Evolutionary conservation across 2,888 invertebrate genomes (phyloP), one percentile per base, ranked within the genome.

Genomic region (Aphodius granarius): DNA sequence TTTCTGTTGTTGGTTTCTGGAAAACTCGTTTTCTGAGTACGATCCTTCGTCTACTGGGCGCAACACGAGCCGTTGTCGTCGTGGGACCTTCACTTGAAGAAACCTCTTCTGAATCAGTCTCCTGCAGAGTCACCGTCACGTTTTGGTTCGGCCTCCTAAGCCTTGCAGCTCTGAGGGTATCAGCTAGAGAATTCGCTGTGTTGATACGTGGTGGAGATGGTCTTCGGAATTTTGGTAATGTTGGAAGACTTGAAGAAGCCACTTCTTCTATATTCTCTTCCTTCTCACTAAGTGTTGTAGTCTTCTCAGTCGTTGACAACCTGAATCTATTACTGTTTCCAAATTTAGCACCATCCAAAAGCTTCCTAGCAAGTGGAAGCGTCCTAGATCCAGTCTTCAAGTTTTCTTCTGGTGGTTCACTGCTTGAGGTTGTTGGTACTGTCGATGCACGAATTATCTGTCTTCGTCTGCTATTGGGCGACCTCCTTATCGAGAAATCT

Each of bases 351-450:
- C 73, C 74, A 68, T 79, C 75, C 66, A 77, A 71, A 23, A 78
- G 74, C 75, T 80, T 80, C 76, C 81, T 77, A 20, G 78, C 77
- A 66, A 79, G 63, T 66, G 81, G 76, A 19, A 79, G 16, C 17
- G 80, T 80, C 73, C 81, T 66, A 23, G 79, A 65, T n/a, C 78
- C 78, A 13, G 79, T 80, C 77, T 79, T 81, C 63, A 78, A 73
- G 66, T 64, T 22, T 18, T 64, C 72, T 18, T 76, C 66, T 16
- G 62, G 74, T 74, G 75, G 23, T 70, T 66, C 74, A 22, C 71
- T 71, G 15, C 71, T 73, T 70, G 74, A 66, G 75, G 74, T 62
- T 13, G 78, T 73, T 19, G 76, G 72, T 75, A 75, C 73, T 71
- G 73, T 71, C 73, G 72, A 19, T 73, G 71, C 63, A 23, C 62